Conservation (phyloP, 2,113 vertebrate species). For the Spermophilus dauricus region DNA sequence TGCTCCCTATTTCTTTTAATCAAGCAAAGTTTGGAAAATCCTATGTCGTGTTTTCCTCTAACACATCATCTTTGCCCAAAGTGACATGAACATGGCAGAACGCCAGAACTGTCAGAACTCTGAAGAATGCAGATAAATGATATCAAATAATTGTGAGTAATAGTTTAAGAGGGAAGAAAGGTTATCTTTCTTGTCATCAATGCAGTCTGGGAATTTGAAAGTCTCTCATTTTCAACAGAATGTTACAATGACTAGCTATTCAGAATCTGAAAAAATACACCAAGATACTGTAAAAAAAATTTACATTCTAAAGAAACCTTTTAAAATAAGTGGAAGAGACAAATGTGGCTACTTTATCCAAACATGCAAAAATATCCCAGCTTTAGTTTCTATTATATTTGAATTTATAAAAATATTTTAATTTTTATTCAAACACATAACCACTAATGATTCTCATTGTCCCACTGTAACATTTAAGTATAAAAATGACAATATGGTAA, state of each 20-base stretch:
- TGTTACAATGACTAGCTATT: conserved; percentile 7
- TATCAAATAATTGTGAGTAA: conserved; percentile 80
- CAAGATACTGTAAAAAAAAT: conserved; percentile 47
- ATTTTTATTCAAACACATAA: not conserved
- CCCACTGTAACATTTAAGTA: not conserved
- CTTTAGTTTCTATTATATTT: not conserved
- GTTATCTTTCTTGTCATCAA: conserved; percentile 76
- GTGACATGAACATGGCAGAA: conserved; percentile 57
- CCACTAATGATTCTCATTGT: not conserved
- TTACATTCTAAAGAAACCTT: not conserved
- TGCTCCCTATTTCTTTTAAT: not conserved
- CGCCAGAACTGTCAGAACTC: conserved; percentile 73
- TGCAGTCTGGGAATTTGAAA: conserved; percentile 71
- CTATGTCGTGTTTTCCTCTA: not conserved
- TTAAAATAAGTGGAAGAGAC: not conserved
- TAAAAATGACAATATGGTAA: not conserved
- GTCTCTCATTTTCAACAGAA: conserved; percentile 49
- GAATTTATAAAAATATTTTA: not conserved
- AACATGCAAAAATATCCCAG: not conserved
- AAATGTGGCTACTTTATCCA: not conserved
- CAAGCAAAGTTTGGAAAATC: conserved; percentile 48
- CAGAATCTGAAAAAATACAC: conserved; percentile 63
- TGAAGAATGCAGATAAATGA: conserved; percentile 68
- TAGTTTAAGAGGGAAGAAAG: conserved; percentile 79
- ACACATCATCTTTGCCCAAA: conserved; percentile 66